Evolutionary conservation across 2,797 vertebrate genomes (phyloP).

Genomic region (Antrozous pallidus): DNA sequence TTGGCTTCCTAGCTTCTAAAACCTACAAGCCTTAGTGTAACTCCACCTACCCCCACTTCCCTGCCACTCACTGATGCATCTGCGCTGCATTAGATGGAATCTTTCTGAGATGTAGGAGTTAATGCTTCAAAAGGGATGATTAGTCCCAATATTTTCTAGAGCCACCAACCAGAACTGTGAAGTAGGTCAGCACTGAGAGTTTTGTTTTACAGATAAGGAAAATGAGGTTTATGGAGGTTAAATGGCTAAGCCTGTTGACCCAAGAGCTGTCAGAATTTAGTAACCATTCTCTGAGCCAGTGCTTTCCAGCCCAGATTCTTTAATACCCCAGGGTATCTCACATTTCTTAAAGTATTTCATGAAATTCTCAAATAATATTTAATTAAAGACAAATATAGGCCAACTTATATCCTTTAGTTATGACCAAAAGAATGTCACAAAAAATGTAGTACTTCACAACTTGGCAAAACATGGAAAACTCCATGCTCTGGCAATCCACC

Average conservation of each 20-base stretch:
- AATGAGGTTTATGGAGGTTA: conserved; percentile 61
- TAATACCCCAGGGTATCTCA: conserved; percentile 60
- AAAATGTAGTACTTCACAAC: background rate
- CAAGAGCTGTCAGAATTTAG: conserved; percentile 72
- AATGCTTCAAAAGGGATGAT: conserved; percentile 1
- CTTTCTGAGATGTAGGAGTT: background rate
- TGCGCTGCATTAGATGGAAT: background rate
- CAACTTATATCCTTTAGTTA: conserved; percentile 47
- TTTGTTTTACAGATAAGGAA: conserved; percentile 66
- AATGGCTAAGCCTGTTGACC: conserved; percentile 67
- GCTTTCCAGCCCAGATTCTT: conserved; percentile 63
- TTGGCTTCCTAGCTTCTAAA: background rate
- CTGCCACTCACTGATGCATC: background rate
- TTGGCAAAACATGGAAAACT: background rate
- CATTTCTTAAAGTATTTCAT: conserved; percentile 62
- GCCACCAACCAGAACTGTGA: conserved; percentile 43
- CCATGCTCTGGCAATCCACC: background rate
- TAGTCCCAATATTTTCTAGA: conserved; percentile 45
- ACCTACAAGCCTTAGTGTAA: background rate
- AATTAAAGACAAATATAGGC: conserved; percentile 67
- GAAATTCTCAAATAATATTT: conserved; percentile 53
- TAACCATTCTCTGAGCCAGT: conserved; percentile 63
- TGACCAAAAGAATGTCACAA: background rate
- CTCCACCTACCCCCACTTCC: no score
- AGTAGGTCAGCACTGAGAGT: conserved; percentile 52